Evolutionary conservation across 2,797 vertebrate species (phyloP).

Genomic region (Alfaro cultratus): DNA sequence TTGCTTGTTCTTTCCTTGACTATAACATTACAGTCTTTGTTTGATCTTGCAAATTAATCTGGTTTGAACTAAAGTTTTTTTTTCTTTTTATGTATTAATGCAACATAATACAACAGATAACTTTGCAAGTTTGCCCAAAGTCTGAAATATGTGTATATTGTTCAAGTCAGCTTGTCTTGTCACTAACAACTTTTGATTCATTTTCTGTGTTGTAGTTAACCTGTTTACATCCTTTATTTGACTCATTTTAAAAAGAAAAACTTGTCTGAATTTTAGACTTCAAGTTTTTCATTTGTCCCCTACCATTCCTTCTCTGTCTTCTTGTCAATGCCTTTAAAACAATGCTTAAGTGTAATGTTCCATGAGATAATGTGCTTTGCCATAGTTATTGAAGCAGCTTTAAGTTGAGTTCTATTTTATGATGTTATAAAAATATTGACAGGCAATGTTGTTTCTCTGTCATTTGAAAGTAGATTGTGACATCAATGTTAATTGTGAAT

Average conservation of each 20-base stretch:
- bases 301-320: not conserved
- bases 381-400: conserved; percentile 42
- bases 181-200: conserved; percentile 40
- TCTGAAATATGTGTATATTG: conserved; percentile 28
- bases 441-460: conserved; percentile 56
- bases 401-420: conserved; percentile 33
- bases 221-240: conserved; percentile 25
- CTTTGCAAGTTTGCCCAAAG: conserved; percentile 42
- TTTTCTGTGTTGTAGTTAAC: conserved; percentile 38
- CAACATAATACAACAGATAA: conserved; percentile 9
- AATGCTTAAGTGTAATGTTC: conserved; percentile 2
- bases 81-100: not conserved
- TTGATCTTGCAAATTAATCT: conserved; percentile 40
- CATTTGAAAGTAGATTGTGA: conserved; percentile 2
- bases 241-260: conserved; percentile 3
- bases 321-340: conserved; percentile 13
- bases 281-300: conserved; percentile 25
- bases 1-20: conserved; percentile 20
- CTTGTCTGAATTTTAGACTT: conserved; percentile 19
- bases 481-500: conserved; percentile 42
- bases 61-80: not conserved
- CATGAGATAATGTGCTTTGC: not conserved
- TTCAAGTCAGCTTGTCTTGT: conserved; percentile 26
- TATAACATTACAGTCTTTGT: conserved; percentile 40
- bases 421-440: conserved; percentile 63